Evolutionary conservation across 2,113 vertebrate genomes (phyloP).

Genomic region (Illadopsis cleaveri): DNA sequence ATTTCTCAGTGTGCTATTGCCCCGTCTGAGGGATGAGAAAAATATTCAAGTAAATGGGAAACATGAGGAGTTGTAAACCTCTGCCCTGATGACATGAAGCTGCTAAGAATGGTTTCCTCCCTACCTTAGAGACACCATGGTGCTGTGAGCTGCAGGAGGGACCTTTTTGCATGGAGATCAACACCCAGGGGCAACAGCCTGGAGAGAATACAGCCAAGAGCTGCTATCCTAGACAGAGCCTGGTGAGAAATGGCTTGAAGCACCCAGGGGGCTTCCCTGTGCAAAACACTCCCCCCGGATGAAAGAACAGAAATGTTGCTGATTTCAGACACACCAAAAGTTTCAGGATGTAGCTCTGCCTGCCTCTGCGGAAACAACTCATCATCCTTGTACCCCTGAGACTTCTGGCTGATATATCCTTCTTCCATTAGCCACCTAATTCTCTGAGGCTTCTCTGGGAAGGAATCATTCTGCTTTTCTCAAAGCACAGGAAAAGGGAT

Average conservation of each 20-base stretch:
- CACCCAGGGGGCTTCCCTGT: background rate
- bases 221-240: background rate
- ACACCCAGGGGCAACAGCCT: background rate
- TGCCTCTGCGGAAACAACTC: background rate
- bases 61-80: background rate
- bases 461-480: conserved; percentile 14
- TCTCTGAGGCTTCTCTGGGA: background rate
- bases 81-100: background rate
- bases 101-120: background rate
- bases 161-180: background rate
- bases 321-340: background rate
- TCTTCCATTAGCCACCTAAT: conserved; percentile 22
- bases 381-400: conserved; percentile 8
- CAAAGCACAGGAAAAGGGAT: conserved; percentile 4
- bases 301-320: background rate
- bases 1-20: conserved; percentile 22
- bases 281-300: background rate
- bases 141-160: background rate
- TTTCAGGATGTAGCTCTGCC: background rate
- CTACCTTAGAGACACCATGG: background rate
- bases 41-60: background rate
- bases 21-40: background rate
- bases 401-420: background rate
- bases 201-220: background rate
- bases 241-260: background rate